Percentiles rank a stretch among this genome's conserved stretches.
Evolutionary conservation across 2,888 invertebrate species (phyloP).

Genomic region (Acanthosoma haemorrhoidale): DNA sequence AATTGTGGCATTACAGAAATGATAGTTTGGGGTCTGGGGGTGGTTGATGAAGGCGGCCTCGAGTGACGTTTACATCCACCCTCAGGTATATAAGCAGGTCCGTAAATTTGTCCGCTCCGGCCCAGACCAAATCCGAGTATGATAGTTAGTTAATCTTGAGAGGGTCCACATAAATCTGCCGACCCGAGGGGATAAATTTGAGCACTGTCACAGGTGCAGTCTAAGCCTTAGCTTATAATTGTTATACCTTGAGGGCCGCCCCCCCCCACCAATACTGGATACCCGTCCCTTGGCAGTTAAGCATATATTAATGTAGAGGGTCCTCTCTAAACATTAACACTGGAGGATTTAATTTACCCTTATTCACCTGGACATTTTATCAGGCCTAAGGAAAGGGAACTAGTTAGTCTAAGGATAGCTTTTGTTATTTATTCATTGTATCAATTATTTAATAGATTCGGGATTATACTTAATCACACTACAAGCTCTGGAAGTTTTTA

Average conservation of each 20-base stretch:
- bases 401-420: no score
- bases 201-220: neutral
- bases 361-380: no score
- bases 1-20: neutral
- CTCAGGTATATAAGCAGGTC: neutral
- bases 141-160: conserved; percentile 25
- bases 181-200: conserved; percentile 1
- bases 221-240: conserved; percentile 7
- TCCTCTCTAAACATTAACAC: no score
- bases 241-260: neutral
- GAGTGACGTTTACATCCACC: neutral
- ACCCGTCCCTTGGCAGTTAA: neutral
- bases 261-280: no score
- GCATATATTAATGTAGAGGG: no score
- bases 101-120: neutral
- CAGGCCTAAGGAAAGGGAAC: no score
- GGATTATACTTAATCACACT: no score
- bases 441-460: no score
- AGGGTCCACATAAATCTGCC: neutral
- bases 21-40: neutral
- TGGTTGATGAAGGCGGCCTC: neutral
- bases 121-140: conserved; percentile 1
- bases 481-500: no score
- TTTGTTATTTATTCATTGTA: no score
- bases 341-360: no score